Evolutionary conservation across 2,113 vertebrate genomes (phyloP).

Genomic region (Anolis carolinensis): DNA sequence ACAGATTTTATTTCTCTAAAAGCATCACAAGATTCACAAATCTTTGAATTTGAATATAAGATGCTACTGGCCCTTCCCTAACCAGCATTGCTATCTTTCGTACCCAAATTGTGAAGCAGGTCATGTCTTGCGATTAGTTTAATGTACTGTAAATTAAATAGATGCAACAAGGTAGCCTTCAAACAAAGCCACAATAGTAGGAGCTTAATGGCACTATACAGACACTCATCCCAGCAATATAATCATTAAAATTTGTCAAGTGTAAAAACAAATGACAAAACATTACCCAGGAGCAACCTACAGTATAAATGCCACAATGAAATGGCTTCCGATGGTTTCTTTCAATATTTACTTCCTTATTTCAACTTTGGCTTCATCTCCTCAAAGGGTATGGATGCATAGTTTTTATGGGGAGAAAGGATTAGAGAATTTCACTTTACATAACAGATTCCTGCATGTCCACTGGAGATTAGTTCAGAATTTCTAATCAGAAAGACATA

Average conservation of each 20-base stretch:
- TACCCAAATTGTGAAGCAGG: constrained; percentile 37
- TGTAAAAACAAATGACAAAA: constrained; percentile 65
- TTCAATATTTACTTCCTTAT: constrained; percentile 50
- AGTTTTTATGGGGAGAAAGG: constrained; percentile 28
- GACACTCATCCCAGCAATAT: constrained; percentile 49
- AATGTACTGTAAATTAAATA: constrained; percentile 47
- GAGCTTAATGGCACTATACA: constrained; percentile 59
- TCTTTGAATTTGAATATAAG: no score
- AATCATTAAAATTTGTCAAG: constrained; percentile 67
- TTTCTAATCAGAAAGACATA: constrained; percentile 9
- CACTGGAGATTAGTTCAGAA: constrained; percentile 13
- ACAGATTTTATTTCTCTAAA: no score
- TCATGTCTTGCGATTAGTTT: constrained; percentile 44
- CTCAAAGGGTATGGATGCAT: constrained; percentile 23
- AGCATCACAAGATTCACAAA: no score
- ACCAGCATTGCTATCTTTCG: not conserved
- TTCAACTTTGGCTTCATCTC: constrained; percentile 43
- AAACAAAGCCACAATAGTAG: constrained; percentile 45
- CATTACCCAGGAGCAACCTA: constrained; percentile 56
- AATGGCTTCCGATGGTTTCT: constrained; percentile 49
- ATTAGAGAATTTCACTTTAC: constrained; percentile 43
- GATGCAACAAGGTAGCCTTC: constrained; percentile 56
- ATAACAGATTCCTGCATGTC: constrained; percentile 12
- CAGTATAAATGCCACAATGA: constrained; percentile 49
- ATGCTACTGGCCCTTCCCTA: no score